phyloP scores from a whole-genome alignment of 2,888 invertebrate species.

The Diploptera punctata region DNA sequence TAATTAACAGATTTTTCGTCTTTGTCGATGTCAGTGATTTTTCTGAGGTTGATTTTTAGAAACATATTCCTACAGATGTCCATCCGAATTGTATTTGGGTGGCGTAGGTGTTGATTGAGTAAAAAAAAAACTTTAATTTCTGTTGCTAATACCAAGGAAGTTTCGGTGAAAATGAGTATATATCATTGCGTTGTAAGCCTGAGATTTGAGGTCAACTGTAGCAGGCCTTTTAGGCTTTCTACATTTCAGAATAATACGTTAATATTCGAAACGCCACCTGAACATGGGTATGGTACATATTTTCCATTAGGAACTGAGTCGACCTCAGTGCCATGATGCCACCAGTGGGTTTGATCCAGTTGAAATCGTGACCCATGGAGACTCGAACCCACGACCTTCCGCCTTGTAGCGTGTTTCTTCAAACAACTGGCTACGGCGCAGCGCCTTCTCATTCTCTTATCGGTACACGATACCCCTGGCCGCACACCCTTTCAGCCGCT shows the following conservation, averaged over 20 bases:
- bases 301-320: too few species aligned
- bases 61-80: not conserved
- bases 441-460: too few species aligned
- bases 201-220: not conserved
- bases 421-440: too few species aligned
- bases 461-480: too few species aligned
- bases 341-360: too few species aligned
- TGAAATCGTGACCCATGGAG: too few species aligned
- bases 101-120: not conserved
- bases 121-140: not conserved
- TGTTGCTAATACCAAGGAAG: not conserved
- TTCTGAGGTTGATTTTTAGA: not conserved
- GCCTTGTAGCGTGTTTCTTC: too few species aligned
- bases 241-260: not conserved
- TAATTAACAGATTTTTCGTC: not conserved
- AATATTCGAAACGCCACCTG: too few species aligned
- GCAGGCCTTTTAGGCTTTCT: not conserved
- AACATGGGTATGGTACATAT: too few species aligned
- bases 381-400: too few species aligned
- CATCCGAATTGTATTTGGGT: not conserved
- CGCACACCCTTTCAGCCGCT: too few species aligned
- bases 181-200: not conserved
- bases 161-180: not conserved
- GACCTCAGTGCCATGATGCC: too few species aligned
- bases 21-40: not conserved